Percentiles rank a stretch among this genome's conserved stretches.
These are phyloP conservation scores for Tapirus indicus DNA, from an alignment of 2,797 vertebrate genomes.

Conservation along the genomic window DNA sequence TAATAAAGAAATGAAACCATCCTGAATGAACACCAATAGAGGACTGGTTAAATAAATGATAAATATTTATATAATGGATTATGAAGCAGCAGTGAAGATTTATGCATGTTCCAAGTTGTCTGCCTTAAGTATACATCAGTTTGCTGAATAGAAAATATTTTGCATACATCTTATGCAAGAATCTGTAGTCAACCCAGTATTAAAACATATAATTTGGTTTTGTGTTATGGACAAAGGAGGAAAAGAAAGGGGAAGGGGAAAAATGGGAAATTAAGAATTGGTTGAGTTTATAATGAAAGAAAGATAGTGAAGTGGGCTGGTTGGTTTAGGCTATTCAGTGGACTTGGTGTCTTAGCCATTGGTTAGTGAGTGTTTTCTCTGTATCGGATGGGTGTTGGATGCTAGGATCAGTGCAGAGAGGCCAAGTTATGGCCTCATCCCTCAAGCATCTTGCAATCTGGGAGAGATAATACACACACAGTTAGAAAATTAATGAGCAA, in stretches of 20 bases:
- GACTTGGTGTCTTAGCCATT: neutral
- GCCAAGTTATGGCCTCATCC: neutral
- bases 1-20: slow-evolving; percentile 49
- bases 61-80: neutral
- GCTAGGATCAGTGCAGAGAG: neutral
- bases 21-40: slow-evolving; percentile 16
- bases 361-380: neutral
- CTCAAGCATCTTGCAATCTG: slow-evolving; percentile 2
- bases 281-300: slow-evolving; percentile 30
- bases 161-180: neutral
- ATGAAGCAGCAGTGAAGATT: slow-evolving; percentile 18
- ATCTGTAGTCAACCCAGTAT: neutral
- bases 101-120: neutral
- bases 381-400: neutral
- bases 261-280: slow-evolving; percentile 11
- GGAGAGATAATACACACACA: neutral
- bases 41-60: slow-evolving; percentile 13
- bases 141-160: slow-evolving; percentile 42
- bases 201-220: slow-evolving; percentile 38
- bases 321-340: slow-evolving; percentile 36
- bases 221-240: slow-evolving; percentile 28
- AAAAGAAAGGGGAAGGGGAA: slow-evolving; percentile 40
- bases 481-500: slow-evolving; percentile 26
- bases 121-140: neutral
- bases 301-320: neutral